Percentiles rank a stretch among this genome's conserved stretches.
These are phyloP conservation scores for Drosophila littoralis DNA, from an alignment of 1,140 invertebrate genomes.

Conservation along the genomic window DNA sequence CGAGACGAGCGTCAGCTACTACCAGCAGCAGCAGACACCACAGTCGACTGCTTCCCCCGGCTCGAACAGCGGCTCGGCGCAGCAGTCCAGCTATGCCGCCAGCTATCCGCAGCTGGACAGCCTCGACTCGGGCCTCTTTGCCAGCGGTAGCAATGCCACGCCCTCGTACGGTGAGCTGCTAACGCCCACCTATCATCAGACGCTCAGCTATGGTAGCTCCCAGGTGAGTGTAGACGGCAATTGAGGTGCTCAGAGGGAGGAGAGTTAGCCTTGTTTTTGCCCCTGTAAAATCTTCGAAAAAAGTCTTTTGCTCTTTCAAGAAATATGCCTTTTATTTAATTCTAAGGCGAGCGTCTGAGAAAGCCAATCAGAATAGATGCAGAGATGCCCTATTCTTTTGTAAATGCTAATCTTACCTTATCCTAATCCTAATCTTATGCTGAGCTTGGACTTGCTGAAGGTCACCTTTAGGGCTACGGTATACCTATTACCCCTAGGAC, in stretches of 20 bases:
- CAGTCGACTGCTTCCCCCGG: slow-evolving; percentile 22
- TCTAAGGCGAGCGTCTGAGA: no score
- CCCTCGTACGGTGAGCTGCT: slow-evolving; percentile 76
- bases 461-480: no score
- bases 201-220: slow-evolving; percentile 57
- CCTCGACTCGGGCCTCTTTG: slow-evolving; percentile 67
- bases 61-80: slow-evolving; percentile 6
- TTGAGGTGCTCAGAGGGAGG: background rate
- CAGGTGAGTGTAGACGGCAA: slow-evolving; percentile 47
- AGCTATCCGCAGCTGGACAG: slow-evolving; percentile 68
- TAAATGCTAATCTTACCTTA: no score
- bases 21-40: slow-evolving; percentile 63
- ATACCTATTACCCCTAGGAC: no score
- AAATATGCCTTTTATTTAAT: no score
- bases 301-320: no score
- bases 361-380: no score
- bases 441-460: no score
- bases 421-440: no score
- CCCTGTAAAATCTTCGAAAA: no score
- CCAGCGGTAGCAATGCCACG: slow-evolving; percentile 60
- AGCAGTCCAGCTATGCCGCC: slow-evolving; percentile 38
- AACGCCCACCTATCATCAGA: slow-evolving; percentile 57
- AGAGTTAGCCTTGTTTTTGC: no score
- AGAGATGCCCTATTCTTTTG: no score
- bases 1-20: slow-evolving; percentile 66